Evolutionary conservation across 2,797 vertebrate genomes (phyloP).

Genomic region (Pipistrellus pygmaeus): DNA sequence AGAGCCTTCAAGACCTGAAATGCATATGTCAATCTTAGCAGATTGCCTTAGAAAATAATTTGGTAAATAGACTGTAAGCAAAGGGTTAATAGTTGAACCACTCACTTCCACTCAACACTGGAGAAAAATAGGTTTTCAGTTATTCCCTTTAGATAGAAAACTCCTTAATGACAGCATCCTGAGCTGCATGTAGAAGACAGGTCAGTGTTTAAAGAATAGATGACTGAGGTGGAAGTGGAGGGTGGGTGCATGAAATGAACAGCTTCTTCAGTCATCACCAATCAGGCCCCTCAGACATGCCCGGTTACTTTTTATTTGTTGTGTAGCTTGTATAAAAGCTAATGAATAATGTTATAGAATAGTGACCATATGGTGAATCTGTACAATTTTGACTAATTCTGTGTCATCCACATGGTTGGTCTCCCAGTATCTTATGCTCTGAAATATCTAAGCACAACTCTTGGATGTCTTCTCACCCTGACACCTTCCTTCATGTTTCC

Average conservation of each 20-base stretch:
- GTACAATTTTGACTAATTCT: not conserved
- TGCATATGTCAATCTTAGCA: not conserved
- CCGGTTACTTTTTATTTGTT: not conserved
- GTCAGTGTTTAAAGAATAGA: too few relatives aligned
- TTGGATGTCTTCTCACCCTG: not conserved
- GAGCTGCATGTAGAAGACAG: not conserved
- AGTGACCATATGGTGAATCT: not conserved
- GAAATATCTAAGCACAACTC: not conserved
- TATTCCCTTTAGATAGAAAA: not conserved
- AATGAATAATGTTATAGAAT: not conserved
- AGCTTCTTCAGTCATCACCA: not conserved
- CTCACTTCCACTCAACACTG: not conserved
- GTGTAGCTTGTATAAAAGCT: not conserved
- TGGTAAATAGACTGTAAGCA: not conserved
- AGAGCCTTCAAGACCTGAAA: not conserved
- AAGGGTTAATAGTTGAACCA: not conserved
- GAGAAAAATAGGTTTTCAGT: not conserved
- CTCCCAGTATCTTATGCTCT: not conserved
- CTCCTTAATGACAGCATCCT: not conserved
- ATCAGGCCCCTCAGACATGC: not conserved
- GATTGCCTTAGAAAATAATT: not conserved
- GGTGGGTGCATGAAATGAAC: not conserved
- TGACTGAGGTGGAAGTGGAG: not conserved
- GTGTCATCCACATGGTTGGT: not conserved
- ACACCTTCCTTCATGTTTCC: fast-evolving